Evolutionary conservation across 2,888 invertebrate species (phyloP), one percentile per base, ranked within the genome.

Genomic region (Nomada ruficornis): DNA sequence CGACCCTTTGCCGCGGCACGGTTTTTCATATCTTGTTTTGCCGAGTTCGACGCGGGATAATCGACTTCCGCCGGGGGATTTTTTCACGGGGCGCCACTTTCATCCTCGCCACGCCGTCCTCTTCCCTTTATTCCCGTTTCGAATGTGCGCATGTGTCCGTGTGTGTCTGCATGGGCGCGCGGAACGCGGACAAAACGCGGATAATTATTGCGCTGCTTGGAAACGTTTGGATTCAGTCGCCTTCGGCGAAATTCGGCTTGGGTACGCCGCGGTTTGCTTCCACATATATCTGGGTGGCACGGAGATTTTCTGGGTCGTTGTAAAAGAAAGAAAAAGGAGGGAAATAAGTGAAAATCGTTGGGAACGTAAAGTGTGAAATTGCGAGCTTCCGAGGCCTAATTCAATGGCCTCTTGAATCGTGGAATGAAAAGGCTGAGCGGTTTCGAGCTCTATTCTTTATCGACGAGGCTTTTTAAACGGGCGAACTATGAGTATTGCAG

Each of bases 161-260:
- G 67, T 20, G 59, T 1, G 13, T 52, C 10, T 7, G 20, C 47
- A 3, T 15, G 44, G 54, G 60, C 15, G 26, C 26, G 26, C 26
- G 26, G 62, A 62, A 79, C 60, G 62, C 23, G 23, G 23, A 23
- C 23, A 23, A 79, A 72, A 55, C 72, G 60, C 5, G 62, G 50
- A 80, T 72, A 80, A 80, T 80, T 79, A 79, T 80, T 23, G 80
- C 55, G 42, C 55, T 20, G 72, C 72, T 68, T 62, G 72, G 29
- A n/a, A 80, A 79, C 71, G 80, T 68, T 80, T 72, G 63, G 55
- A 42, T 42, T 55, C 54, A 47, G 47, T 13, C 13, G 20, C n/a
- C 36, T 10, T 47, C 15, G 47, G 15, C 47, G 47, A 15, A 3
- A 47, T 47, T 47, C 47, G 47, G 47, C 13, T 5, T 5, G 36